Evolutionary conservation across 2,113 vertebrate genomes (phyloP), one percentile per base, ranked within the genome.

Genomic region (Sphyrna mokarran): DNA sequence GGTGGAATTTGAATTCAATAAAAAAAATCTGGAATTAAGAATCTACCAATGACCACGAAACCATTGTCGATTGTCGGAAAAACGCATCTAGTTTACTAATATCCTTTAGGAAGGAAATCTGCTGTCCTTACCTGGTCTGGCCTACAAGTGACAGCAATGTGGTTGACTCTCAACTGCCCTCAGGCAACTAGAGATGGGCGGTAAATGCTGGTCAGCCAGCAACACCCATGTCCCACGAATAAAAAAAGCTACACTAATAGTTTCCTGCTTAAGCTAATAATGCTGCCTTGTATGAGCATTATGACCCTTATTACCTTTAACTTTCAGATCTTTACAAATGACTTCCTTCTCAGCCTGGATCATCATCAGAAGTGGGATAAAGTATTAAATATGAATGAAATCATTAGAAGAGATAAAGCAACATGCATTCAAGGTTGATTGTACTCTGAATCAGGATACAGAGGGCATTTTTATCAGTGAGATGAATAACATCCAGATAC

Each of bases 291-390:
- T 37, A 70, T 70, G 7, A 94, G 22, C 26, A 48, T 13, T 48
- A 40, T 29, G 66, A 94, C 20, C 26, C 40, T 94, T 70, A 94
- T 70, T 69, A 14, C 63, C 37, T 23, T 69, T 94, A 29, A 94
- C 66, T 48, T 69, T 69, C 90, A 66, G 61, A 68, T 94, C n/a
- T 94, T 94, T 69, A 20, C n/a, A 70, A 94, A 94, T 26, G 66
- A 94, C 37, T 94, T 94, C 8, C 66, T 94, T 69, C 91, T 40
- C 68, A 40, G 33, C 68, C 91, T 94, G 40, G 48, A 48, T 94
- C 22, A 94, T 94, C 40, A 94, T 29, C 69, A 26, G 37, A 94
- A 94, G 86, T 89, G 20, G 68, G 26, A 29, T 48, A 70, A 94
- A 26, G 26, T 43, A 70, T 94, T 48, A 70, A 94, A 48, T 94